Conservation (phyloP, 2,113 vertebrate genomes). For the Cyanocitta stelleri region DNA sequence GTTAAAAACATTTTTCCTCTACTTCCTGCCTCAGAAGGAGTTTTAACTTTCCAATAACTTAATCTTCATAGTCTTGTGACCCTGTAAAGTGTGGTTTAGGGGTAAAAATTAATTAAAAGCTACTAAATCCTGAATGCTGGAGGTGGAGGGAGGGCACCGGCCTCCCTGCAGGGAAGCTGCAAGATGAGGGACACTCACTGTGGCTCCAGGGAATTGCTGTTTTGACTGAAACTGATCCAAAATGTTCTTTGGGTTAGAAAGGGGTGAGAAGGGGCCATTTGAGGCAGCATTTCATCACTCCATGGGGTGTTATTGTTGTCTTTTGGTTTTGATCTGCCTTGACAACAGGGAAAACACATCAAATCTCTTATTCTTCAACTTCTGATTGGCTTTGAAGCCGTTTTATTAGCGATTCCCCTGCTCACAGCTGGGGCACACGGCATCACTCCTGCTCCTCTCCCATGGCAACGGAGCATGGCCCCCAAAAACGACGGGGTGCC, state of each 20-base stretch:
- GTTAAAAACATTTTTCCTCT: neutral
- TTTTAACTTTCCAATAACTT: neutral
- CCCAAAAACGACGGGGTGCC: rapidly evolving
- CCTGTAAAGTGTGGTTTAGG: neutral
- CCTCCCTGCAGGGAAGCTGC: neutral
- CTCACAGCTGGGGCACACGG: neutral
- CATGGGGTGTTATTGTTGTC: rapidly evolving
- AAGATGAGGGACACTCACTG: neutral
- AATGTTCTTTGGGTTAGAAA: neutral
- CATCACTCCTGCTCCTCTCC: neutral
- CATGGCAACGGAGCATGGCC: neutral
- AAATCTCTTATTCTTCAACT: neutral
- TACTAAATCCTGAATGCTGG: neutral
- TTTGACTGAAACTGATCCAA: neutral
- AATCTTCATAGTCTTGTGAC: neutral
- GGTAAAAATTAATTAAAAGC: neutral
- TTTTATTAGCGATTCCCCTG: neutral
- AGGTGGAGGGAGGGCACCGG: neutral
- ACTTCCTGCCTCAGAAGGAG: neutral
- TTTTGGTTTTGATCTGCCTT: neutral
- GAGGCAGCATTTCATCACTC: neutral
- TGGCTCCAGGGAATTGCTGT: neutral
- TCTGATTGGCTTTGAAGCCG: rapidly evolving
- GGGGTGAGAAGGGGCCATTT: neutral
- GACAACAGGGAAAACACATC: neutral